These are phyloP conservation scores for Micromesistius poutassou DNA, from an alignment of 2,797 vertebrate species.

Conservation along the genomic window DNA sequence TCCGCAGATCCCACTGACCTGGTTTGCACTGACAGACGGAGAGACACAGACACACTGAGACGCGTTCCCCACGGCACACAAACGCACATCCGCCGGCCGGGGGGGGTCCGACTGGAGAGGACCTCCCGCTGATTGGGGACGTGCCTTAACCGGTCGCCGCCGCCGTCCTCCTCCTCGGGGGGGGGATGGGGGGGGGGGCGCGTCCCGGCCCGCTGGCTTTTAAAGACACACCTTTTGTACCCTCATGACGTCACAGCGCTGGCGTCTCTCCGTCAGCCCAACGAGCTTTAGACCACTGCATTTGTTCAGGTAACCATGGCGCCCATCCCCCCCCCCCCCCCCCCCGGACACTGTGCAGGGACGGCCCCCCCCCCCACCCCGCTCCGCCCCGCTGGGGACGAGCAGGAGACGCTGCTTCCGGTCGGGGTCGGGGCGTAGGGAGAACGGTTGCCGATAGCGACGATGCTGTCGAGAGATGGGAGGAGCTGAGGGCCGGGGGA, in stretches of 20 bases:
- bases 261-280: slow-evolving; percentile 50
- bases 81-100: not conserved
- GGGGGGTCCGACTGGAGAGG: not conserved
- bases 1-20: slow-evolving; percentile 38
- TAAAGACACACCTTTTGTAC: slow-evolving; percentile 2
- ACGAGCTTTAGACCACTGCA: slow-evolving; percentile 63
- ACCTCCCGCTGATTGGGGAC: slow-evolving; percentile 26
- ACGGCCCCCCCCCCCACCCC: slow-evolving; percentile 17
- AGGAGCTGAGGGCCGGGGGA: not conserved
- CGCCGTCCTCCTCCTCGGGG: not conserved
- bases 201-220: not conserved
- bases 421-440: not conserved
- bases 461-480: not conserved
- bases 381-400: not conserved
- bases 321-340: slow-evolving; percentile 31
- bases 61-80: not conserved
- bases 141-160: not conserved
- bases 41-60: not conserved
- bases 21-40: slow-evolving; percentile 32
- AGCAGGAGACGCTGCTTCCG: not conserved
- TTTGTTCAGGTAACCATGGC: slow-evolving; percentile 67
- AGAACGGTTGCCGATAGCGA: not conserved
- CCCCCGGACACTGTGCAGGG: slow-evolving; percentile 44
- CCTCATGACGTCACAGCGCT: slow-evolving; percentile 37
- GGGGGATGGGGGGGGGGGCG: no score